phyloP scores from a whole-genome alignment of 2,888 invertebrate genomes.

The Leptogaster cylindrica region DNA sequence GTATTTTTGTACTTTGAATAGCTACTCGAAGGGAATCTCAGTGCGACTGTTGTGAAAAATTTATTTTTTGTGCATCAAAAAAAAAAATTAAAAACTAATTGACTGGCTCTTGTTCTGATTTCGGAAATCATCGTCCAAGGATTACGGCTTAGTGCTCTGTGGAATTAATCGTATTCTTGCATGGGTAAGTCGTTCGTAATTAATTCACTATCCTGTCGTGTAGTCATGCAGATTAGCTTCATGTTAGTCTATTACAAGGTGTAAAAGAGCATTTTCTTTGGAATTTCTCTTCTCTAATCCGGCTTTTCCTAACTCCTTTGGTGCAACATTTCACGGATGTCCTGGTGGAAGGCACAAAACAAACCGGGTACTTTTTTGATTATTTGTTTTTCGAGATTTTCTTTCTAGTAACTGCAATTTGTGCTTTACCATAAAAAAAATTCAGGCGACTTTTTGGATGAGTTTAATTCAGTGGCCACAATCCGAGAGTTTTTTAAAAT shows the following conservation, averaged over 20 bases:
- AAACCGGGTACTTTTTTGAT: no score
- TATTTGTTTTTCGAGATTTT: no score
- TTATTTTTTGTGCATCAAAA: no score
- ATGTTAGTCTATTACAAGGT: conserved; percentile 10
- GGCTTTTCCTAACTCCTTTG: not conserved
- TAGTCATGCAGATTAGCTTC: conserved; percentile 1
- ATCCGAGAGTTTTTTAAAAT: no score
- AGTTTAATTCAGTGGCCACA: no score
- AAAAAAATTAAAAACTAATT: not conserved
- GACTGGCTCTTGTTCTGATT: conserved; percentile 3
- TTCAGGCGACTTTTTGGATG: no score
- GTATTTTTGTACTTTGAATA: conserved; percentile 15
- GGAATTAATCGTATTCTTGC: conserved; percentile 13
- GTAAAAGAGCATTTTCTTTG: no score
- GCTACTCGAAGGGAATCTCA: not conserved
- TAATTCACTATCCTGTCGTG: not conserved
- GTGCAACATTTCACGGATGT: not conserved
- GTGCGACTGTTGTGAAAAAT: conserved; percentile 17
- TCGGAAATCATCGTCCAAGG: conserved; percentile 11
- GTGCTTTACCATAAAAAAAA: no score
- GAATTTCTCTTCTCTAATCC: not conserved
- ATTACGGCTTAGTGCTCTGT: conserved; percentile 6
- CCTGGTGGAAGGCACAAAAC: no score
- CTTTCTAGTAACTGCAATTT: no score
- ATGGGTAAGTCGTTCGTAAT: conserved; percentile 16